Base-by-base conservation (phyloP, 2,888 invertebrate genomes). In the Drosophila prolongata region DNA sequence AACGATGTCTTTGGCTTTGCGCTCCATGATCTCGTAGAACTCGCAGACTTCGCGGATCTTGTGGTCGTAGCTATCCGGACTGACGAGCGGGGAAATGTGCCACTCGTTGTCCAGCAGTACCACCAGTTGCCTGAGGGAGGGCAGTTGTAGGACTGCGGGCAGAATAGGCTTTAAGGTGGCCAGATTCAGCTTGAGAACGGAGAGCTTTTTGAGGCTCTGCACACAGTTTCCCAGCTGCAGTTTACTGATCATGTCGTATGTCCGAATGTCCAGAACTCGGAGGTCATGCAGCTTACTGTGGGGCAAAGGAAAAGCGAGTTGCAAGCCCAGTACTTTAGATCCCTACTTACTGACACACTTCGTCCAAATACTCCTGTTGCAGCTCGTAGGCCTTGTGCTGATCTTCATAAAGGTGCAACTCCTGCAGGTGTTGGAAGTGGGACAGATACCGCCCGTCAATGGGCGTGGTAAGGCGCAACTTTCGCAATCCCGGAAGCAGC, bases 21-120 rank as follows among this genome's bases (percentile, higher is more conserved):
- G 68, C 6, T 79, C 75, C 68, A 90, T 82, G 46, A 90, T 89
- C 35, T 89, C 68, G 72, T 85, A 89, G 42, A 90, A 90, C 59
- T 90, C 90, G 4, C 64, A 52, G 1, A 89, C 90, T 57, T 90
- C 88, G 0, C 90, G 85, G 2, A 90, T 89, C 66, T 89, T 90
- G 46, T 87, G 84, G 71, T 90, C 90, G 30, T 74, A 82, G 11
- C 71, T 80, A 52, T 90, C 90, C 6, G 87, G 81, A 50, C 83
- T 89, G 5, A 73, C 70, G 58, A 64, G 69, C 30, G 53, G 56
- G n/a, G 67, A 79, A 50, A 83, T 82, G 38, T 50, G 69, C 75
- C 86, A 82, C 27, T 80, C 89, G 13, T 83, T 82, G 59, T 90
- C 91, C 14, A 90, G 67, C 30, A 90, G 76, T 1, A 90, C 90